These are phyloP conservation scores for Agriopis marginaria DNA, from an alignment of 2,888 invertebrate species.

Conservation along the genomic window DNA sequence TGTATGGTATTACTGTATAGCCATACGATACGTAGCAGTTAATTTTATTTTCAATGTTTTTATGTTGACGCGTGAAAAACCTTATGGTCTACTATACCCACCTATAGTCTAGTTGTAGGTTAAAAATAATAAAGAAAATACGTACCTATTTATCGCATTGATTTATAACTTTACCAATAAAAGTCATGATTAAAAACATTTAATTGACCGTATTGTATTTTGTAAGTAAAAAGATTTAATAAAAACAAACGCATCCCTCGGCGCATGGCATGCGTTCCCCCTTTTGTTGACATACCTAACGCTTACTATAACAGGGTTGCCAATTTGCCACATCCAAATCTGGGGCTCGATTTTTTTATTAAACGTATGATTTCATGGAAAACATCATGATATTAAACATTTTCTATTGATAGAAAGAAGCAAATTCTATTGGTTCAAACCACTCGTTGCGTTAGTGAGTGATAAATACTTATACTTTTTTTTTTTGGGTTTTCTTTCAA, in stretches of 20 bases:
- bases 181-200: constrained; percentile 15
- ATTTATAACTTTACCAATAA: constrained; percentile 2
- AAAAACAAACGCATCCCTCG: constrained; percentile 78
- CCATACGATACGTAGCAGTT: too few species aligned
- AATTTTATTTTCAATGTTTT: too few species aligned
- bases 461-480: too few species aligned
- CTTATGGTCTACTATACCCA: background rate
- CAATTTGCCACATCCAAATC: background rate
- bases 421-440: too few species aligned
- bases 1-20: too few species aligned
- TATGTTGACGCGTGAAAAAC: background rate
- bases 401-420: too few species aligned
- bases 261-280: constrained; percentile 58
- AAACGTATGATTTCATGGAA: too few species aligned
- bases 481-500: too few species aligned
- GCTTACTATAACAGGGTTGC: constrained; percentile 69
- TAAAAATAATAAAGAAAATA: background rate
- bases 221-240: constrained; percentile 76
- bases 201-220: constrained; percentile 53
- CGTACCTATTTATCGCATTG: background rate
- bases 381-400: too few species aligned
- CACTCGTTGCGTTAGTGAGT: too few species aligned
- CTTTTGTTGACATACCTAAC: constrained; percentile 72
- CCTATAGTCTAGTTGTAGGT: background rate
- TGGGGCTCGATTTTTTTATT: too few species aligned